phyloP scores from a whole-genome alignment of 2,888 invertebrate genomes.

The Megaustenia siamemsis region DNA sequence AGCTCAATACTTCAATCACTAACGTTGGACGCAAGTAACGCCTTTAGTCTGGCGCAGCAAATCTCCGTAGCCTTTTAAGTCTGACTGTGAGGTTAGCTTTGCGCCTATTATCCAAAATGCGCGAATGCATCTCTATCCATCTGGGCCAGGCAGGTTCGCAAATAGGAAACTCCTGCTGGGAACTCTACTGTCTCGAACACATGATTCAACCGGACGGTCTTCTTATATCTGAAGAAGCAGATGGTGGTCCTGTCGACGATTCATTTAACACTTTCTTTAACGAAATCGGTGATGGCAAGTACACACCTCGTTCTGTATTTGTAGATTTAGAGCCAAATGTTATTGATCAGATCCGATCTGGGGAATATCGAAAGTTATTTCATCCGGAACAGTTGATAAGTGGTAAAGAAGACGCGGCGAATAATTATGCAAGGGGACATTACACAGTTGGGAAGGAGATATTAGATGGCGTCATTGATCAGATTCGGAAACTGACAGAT shows the following conservation, averaged over 20 bases:
- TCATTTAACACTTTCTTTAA: slow-evolving; percentile 60
- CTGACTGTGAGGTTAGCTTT: slow-evolving; percentile 36
- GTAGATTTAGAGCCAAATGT: slow-evolving; percentile 58
- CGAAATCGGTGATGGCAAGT: slow-evolving; percentile 58
- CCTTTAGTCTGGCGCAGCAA: slow-evolving; percentile 23
- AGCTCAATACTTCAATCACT: slow-evolving; percentile 10
- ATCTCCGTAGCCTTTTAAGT: slow-evolving; percentile 16
- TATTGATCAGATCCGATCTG: slow-evolving; percentile 53
- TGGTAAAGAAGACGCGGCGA: slow-evolving; percentile 59
- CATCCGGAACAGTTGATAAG: slow-evolving; percentile 58
- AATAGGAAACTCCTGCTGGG: slow-evolving; percentile 60
- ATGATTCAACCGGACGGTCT: slow-evolving; percentile 57
- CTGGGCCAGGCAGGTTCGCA: slow-evolving; percentile 59
- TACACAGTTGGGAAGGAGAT: slow-evolving; percentile 60
- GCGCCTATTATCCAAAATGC: slow-evolving; percentile 48
- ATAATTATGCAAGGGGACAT: slow-evolving; percentile 58
- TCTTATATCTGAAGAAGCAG: slow-evolving; percentile 43
- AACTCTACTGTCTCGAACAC: slow-evolving; percentile 59
- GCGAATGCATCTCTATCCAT: slow-evolving; percentile 58
- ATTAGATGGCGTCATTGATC: slow-evolving; percentile 55
- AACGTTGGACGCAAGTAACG: slow-evolving; percentile 40
- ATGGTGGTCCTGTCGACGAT: slow-evolving; percentile 52
- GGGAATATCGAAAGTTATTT: slow-evolving; percentile 56
- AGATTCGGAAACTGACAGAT: slow-evolving; percentile 56
- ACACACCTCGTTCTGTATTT: slow-evolving; percentile 57